Base-by-base conservation (phyloP, 2,888 invertebrate species). In the Drosophila anomalata region DNA sequence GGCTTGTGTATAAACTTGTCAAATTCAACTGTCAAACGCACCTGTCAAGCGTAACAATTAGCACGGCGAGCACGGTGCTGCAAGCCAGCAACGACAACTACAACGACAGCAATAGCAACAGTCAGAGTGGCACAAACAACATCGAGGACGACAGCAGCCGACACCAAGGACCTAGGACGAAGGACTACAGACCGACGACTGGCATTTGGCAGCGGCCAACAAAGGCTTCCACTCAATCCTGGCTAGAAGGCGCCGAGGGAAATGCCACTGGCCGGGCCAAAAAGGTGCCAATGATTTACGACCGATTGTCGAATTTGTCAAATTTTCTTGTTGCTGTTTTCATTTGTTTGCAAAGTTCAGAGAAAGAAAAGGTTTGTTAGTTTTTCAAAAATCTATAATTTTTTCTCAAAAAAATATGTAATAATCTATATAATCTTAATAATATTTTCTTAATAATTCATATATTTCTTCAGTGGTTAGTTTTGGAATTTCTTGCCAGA, bases 1-100 rank as follows among this genome's bases (percentile, higher is more conserved):
- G 56, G 56, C 52, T 58, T 58, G 73, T 76, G 73, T 75, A 79
- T 75, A 77, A 86, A 74, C 87, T 79, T 83, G 83, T 87, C 84
- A 88, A 88, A 88, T 74, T 79, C 75, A 79, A 83, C 84, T 84
- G 84, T 88, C 84, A 87, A 83, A 86, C 81, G 87, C 84, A 84
- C 78, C 88, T 84, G 84, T 78, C 81, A 77, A 69, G 76, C 87
- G 74, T 75, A 86, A 87, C 88, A 84, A 84, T 84, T 84, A 88
- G 84, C 78, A 86, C 83, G 52, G 73, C 69, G 57, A 76, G 73
- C 53, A 59, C 33, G 36, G 36, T 2, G 54, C 54, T 67, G 68
- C 53, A 47, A 29, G 17, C 59, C 46, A 36, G 33, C 61, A 46
- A 26, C 60, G 22, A 22, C 50, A 73, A 69, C 68, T 59, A 78